These are phyloP conservation scores for Sylvilagus floridanus DNA, from an alignment of 2,797 vertebrate species.

Conservation along the genomic window DNA sequence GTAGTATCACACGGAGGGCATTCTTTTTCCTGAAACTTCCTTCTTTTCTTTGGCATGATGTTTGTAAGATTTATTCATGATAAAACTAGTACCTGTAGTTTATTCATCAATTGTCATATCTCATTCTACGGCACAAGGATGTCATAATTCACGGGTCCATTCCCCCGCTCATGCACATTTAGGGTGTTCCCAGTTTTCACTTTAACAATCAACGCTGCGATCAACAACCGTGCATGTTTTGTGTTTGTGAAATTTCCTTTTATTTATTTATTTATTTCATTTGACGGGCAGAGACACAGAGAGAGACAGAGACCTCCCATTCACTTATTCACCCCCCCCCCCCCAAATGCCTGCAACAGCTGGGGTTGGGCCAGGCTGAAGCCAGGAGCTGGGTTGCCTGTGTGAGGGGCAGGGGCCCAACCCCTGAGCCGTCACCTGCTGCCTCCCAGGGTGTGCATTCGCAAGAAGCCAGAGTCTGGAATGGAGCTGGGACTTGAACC, in stretches of 20 bases:
- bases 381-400: too few species aligned
- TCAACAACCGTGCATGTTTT: not conserved
- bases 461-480: not conserved
- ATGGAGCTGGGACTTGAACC: not conserved
- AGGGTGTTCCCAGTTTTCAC: not conserved
- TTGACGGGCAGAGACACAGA: too few species aligned
- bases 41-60: not conserved
- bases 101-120: not conserved
- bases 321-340: too few species aligned
- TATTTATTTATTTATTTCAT: too few species aligned
- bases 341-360: too few species aligned
- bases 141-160: not conserved
- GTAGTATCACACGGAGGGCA: not conserved
- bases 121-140: not conserved
- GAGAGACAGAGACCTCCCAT: too few species aligned
- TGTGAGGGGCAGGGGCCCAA: too few species aligned
- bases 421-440: too few species aligned
- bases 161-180: too few species aligned
- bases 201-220: not conserved
- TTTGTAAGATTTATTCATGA: not conserved
- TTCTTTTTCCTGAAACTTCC: not conserved
- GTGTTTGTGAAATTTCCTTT: not conserved
- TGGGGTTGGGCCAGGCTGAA: too few species aligned
- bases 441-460: too few species aligned
- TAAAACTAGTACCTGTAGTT: not conserved